Percentiles rank a stretch among this genome's conserved stretches.
Conservation (phyloP, 2,797 vertebrate genomes). For the Molothrus ater region DNA sequence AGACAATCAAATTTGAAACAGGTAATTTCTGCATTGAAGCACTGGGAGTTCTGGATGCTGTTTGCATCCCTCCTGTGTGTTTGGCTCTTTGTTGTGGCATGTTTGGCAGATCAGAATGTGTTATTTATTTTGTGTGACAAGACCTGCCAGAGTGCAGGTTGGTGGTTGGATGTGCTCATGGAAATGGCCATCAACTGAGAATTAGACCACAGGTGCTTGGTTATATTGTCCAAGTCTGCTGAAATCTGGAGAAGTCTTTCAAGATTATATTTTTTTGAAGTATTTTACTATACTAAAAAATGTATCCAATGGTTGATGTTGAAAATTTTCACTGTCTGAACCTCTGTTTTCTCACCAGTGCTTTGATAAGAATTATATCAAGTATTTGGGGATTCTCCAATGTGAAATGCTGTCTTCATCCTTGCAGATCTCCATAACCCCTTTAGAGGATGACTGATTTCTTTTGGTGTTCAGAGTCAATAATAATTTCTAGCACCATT, state of each 20-base stretch:
- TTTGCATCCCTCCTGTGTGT: not conserved
- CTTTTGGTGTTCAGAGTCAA: constrained; percentile 97
- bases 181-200: not conserved
- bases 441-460: constrained; percentile 99
- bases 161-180: not conserved
- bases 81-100: not conserved
- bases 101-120: not conserved
- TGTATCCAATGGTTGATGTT: not conserved
- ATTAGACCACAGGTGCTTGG: accelerated
- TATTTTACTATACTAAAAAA: not conserved
- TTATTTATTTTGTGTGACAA: not conserved
- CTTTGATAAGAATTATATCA: not conserved
- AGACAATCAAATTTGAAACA: accelerated
- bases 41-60: not conserved
- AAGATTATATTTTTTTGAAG: accelerated
- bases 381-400: not conserved
- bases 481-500: constrained; percentile 98
- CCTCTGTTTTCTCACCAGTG: not conserved
- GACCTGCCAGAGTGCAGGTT: not conserved
- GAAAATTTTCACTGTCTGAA: not conserved
- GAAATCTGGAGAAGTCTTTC: not conserved
- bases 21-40: not conserved
- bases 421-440: constrained; percentile 68
- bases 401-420: not conserved
- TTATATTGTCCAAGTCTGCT: not conserved